Conservation (phyloP, 2,797 vertebrate species). For the Salarias fasciatus region DNA sequence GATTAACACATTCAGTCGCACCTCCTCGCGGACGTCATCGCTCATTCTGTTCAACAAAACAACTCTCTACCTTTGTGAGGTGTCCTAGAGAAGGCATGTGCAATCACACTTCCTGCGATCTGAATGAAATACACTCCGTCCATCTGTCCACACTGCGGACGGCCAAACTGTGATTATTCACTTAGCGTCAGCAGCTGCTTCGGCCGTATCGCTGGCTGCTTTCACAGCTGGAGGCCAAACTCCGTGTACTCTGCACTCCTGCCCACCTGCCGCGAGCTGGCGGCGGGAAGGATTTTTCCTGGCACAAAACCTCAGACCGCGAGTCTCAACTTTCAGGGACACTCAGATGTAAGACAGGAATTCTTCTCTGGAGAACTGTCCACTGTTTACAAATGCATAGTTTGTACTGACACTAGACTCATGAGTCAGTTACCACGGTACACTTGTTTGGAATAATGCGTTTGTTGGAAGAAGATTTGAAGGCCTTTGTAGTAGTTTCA, state of each 20-base stretch:
- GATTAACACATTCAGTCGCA: conserved; percentile 1
- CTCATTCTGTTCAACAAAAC: conserved; percentile 20
- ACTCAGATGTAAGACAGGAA: conserved; percentile 27
- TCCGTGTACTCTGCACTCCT: conserved; percentile 68
- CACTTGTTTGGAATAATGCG: too few species aligned
- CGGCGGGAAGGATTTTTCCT: conserved; percentile 49
- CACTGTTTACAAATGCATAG: not conserved
- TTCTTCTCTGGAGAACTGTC: conserved; percentile 22
- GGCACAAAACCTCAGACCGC: conserved; percentile 33
- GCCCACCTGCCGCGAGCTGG: conserved; percentile 52
- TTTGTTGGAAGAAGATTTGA: too few species aligned
- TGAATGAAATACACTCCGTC: conserved; percentile 20
- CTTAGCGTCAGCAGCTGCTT: conserved; percentile 72
- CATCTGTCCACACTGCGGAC: conserved; percentile 40
- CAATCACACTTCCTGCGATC: conserved; percentile 26
- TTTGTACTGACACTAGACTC: too few species aligned
- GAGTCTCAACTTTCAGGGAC: conserved; percentile 48
- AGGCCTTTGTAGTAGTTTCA: too few species aligned
- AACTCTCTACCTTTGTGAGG: not conserved
- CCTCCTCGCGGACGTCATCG: not conserved
- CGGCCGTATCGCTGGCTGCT: conserved; percentile 64
- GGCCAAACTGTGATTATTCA: conserved; percentile 71
- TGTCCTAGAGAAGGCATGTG: conserved; percentile 11
- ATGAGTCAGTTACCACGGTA: too few species aligned
- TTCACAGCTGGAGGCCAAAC: conserved; percentile 74